Evolutionary conservation across 1,140 invertebrate genomes (phyloP), one percentile per base, ranked within the genome.

Genomic region (Diabrotica virgifera): DNA sequence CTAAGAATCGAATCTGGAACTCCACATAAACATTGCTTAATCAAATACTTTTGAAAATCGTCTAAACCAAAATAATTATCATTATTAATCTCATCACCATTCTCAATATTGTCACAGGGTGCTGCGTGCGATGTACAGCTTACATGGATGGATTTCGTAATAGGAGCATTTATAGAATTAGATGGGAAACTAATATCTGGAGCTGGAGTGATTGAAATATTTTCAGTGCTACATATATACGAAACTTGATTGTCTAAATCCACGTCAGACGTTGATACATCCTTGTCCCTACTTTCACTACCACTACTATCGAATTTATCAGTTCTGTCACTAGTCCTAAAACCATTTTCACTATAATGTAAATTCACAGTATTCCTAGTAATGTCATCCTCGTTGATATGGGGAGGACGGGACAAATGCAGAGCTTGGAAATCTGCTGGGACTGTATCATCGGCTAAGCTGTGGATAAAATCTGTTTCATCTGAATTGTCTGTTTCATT

Each of bases 1-100:
- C 85, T 78, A 14, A 92, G 74, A 64, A 84, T 83, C 65, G 84
- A 84, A 70, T 91, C 89, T 10, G 89, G 84, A 50, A 91, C 82
- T n/a, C 85, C 85, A 79, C 91, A 93, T 57, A 93, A 80, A 76
- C 91, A 93, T 73, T 92, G 89, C 52, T 84, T 54, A 89, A 83
- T 46, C 90, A 79, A 52, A 83, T 86, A 13, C 77, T 85, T 80
- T 83, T 90, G 80, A 80, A 86, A 77, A 71, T 76, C 67, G 81
- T 81, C 66, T 80, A 81, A 52, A 80, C 67, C 67, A 52, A 55
- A 13, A 24, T 24, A 24, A 36, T 7, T 64, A 13, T 59, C 57
- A 56, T 36, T 50, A 59, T 38, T 11, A 5, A 38, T 37, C 5
- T 50, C 57, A 24, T 59, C 40, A 46, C 8, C 8, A 24, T 24